Evolutionary conservation across 1,140 invertebrate genomes (phyloP).

Genomic region (Drosophila ananassae): DNA sequence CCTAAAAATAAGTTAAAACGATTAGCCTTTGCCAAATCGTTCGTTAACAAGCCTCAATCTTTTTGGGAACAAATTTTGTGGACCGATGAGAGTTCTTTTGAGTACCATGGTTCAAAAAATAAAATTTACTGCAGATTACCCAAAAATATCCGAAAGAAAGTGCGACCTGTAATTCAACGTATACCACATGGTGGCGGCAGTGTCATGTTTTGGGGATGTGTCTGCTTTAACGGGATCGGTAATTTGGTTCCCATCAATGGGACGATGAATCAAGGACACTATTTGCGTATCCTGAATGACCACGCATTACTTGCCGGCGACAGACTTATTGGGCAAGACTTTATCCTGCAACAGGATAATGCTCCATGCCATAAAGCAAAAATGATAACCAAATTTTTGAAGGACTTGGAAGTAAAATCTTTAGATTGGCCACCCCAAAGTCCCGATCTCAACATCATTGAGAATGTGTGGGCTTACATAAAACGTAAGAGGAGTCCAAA

Average conservation of each 20-base stretch:
- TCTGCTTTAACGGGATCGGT: constrained; percentile 15
- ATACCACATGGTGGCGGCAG: constrained; percentile 9
- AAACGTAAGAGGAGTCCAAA: not conserved
- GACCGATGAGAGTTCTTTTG: too few species aligned
- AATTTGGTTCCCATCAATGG: constrained; percentile 5
- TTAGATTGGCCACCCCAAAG: constrained; percentile 1
- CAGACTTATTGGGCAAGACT: constrained; percentile 2
- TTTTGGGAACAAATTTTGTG: constrained; percentile 8
- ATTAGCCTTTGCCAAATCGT: too few species aligned
- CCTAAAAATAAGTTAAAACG: not conserved
- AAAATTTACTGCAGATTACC: too few species aligned
- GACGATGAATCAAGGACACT: constrained; percentile 16
- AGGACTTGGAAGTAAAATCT: not conserved
- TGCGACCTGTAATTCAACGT: not conserved
- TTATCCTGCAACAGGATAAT: constrained; percentile 35
- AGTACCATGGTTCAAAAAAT: too few species aligned
- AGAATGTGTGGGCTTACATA: constrained; percentile 8
- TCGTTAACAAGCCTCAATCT: not conserved
- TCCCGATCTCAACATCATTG: constrained; percentile 4
- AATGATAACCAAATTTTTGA: not conserved
- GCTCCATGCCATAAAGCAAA: constrained; percentile 1
- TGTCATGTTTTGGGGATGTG: constrained; percentile 10
- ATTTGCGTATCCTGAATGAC: constrained; percentile 22
- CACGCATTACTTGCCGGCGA: constrained; percentile 14
- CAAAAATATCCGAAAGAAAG: not conserved